A percentile compares a stretch with the other conserved stretches of the same genome.
Conservation (phyloP, 2,797 vertebrate species). For the Bovichtus diacanthus region DNA sequence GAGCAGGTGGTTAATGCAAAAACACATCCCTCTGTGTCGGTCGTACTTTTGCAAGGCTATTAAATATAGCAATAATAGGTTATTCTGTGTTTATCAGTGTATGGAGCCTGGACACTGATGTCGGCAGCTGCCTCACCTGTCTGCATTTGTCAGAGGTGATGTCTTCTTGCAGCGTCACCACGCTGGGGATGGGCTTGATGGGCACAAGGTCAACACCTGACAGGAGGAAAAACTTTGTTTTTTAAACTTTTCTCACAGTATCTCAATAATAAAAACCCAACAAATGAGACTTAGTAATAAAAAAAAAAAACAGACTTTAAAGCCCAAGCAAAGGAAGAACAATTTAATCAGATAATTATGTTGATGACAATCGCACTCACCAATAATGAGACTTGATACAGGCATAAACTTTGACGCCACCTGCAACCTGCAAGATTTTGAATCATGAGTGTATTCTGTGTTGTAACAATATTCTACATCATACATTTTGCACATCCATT, state of each 20-base stretch:
- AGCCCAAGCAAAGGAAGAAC: background rate
- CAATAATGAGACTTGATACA: constrained; percentile 95
- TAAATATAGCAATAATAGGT: no score
- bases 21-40: background rate
- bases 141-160: constrained; percentile 95
- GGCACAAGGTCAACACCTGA: constrained; percentile 95
- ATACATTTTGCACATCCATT: background rate
- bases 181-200: constrained; percentile 93
- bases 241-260: background rate
- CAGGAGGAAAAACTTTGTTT: background rate
- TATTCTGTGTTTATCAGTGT: background rate
- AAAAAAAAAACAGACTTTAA: background rate
- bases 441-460: background rate
- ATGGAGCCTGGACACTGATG: background rate
- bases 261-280: background rate
- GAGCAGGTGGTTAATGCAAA: background rate
- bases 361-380: constrained; percentile 82
- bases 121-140: constrained; percentile 84
- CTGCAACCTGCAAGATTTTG: constrained; percentile 87
- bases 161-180: constrained; percentile 94
- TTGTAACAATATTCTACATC: background rate
- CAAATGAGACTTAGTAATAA: background rate
- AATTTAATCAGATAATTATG: background rate
- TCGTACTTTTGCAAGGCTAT: background rate
- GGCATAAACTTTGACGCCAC: constrained; percentile 99